These are phyloP conservation scores for Hydroisotoma schaefferi DNA, from an alignment of 2,888 invertebrate species.

Conservation along the genomic window DNA sequence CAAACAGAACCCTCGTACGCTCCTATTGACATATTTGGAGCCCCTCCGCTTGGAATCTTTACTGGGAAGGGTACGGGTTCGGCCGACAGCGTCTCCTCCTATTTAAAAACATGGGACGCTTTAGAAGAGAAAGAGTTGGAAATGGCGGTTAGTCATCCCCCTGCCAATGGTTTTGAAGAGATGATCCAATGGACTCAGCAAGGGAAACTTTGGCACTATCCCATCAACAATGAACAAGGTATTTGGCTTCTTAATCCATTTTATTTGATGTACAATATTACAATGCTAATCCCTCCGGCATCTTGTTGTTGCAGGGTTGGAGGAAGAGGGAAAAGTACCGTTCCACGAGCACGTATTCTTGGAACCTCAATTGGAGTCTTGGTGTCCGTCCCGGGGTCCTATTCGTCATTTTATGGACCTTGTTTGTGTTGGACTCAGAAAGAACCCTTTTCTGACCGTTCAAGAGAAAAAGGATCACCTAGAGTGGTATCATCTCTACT, in stretches of 20 bases:
- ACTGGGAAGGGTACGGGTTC: constrained; percentile 44
- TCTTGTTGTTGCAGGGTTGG: constrained; percentile 51
- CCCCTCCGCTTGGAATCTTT: constrained; percentile 65
- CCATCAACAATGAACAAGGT: constrained; percentile 97
- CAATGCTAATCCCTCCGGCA: too few relatives aligned
- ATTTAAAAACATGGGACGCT: constrained; percentile 65
- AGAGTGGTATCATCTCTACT: constrained; percentile 86
- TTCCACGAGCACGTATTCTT: constrained; percentile 95
- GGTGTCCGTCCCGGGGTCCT: constrained; percentile 89
- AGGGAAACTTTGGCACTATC: constrained; percentile 94
- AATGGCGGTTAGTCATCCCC: constrained; percentile 66
- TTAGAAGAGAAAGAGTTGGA: constrained; percentile 66
- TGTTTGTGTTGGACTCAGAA: constrained; percentile 86
- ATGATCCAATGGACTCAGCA: constrained; percentile 90
- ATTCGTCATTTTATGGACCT: constrained; percentile 96
- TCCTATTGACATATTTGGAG: constrained; percentile 61
- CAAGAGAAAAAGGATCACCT: constrained; percentile 85
- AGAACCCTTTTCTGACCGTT: constrained; percentile 86
- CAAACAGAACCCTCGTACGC: background rate
- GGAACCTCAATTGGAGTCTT: constrained; percentile 75
- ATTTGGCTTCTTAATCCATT: constrained; percentile 24
- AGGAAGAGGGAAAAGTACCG: constrained; percentile 60
- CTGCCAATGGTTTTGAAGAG: constrained; percentile 86
- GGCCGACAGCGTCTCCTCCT: constrained; percentile 14
- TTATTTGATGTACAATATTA: background rate